phyloP scores from a whole-genome alignment of 1,140 invertebrate genomes.

The Plutomurus gul region DNA sequence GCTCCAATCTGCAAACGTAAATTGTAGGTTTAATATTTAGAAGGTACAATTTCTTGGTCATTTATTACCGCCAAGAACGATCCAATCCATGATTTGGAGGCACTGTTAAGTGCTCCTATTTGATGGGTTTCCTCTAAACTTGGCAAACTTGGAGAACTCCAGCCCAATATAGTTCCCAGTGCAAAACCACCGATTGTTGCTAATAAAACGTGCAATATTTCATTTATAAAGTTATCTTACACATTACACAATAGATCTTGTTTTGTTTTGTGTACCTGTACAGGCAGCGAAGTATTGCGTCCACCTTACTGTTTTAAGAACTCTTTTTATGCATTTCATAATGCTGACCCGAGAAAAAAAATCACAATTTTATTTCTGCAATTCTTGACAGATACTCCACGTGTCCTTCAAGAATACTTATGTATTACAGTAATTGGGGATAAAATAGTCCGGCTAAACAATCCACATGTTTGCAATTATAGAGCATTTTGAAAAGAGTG shows the following conservation, averaged over 20 bases:
- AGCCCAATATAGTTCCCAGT: slow-evolving; percentile 68
- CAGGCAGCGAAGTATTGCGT: neutral
- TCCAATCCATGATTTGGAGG: slow-evolving; percentile 40
- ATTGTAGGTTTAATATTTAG: neutral
- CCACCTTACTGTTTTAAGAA: neutral
- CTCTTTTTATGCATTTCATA: neutral
- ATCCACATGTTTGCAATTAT: too few relatives aligned
- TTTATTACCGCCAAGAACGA: slow-evolving; percentile 38
- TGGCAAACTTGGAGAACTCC: slow-evolving; percentile 73
- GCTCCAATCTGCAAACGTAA: slow-evolving; percentile 59
- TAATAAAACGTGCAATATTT: slow-evolving; percentile 37
- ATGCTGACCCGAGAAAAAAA: neutral
- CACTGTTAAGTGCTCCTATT: slow-evolving; percentile 6
- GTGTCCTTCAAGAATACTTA: too few relatives aligned
- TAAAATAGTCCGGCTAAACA: too few relatives aligned
- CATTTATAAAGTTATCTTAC: neutral
- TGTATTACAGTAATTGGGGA: too few relatives aligned
- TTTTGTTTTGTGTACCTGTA: neutral
- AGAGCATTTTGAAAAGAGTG: too few relatives aligned
- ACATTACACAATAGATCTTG: neutral
- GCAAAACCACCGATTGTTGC: slow-evolving; percentile 72
- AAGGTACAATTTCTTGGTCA: neutral
- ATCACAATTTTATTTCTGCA: neutral
- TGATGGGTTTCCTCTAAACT: slow-evolving; percentile 60
- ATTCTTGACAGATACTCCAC: too few relatives aligned